Base-by-base conservation (phyloP, 2,797 vertebrate species). In the Crossoptilon crossoptilon region DNA sequence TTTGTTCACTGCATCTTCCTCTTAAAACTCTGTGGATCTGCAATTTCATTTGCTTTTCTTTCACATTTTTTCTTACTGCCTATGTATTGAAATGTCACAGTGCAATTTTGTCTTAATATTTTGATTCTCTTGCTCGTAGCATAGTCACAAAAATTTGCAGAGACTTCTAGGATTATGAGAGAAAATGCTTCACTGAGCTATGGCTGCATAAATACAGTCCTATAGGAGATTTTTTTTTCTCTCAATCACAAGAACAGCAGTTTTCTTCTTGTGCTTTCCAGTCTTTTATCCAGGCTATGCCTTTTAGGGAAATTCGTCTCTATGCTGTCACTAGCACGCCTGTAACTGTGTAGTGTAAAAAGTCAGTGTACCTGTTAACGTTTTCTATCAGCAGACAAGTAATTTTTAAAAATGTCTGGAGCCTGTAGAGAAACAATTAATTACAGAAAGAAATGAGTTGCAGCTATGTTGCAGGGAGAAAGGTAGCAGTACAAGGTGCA, bases 91-190 rank as follows among this genome's bases (percentile, higher is more conserved):
- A 85, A 63, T 43, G 5, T 48, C 67, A 75, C n/a, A 23, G 26
- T 48, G 14, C 33, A 51, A 27, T 73, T 91, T 90, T 90, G 51
- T 88, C 43, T 43, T 85, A 60, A 48, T 86, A 81, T 93, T 94
- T 91, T 4, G 2, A 33, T 11, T 2, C 9, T 62, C 35, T 79
- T 62, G 10, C 35, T 62, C 75, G 35, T 49, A 1, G 1, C 11
- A 15, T 21, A 63, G 35, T 68, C 35, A 70, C 6, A 76, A 56
- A 92, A 76, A 13, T 63, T 59, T 76, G 27, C 56, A 73, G 59
- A 60, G 26, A 17, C 6, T 69, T 58, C 21, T 5, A 78, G 83
- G 35, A 14, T 70, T 78, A 67, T 72, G 7, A 44, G 63, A 48
- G 21, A 33, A 92, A 63, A 14, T 33, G 18, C 11, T 69, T 83